Percentiles rank a stretch among this genome's conserved stretches.
These are phyloP conservation scores for Spea bombifrons DNA, from an alignment of 2,113 vertebrate species.

Conservation along the genomic window DNA sequence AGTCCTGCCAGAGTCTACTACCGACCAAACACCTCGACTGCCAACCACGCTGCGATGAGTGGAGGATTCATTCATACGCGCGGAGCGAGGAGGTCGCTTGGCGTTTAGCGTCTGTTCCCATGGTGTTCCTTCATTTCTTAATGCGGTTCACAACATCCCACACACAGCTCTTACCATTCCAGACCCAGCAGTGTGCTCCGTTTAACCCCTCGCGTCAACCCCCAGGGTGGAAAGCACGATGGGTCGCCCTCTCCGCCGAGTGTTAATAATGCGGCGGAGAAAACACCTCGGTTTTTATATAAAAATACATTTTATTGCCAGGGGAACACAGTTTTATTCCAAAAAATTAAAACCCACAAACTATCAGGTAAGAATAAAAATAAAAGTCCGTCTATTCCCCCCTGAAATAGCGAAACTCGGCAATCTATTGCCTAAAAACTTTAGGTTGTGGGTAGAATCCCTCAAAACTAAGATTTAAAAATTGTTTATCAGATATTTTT, in stretches of 20 bases:
- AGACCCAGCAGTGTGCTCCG: slow-evolving; percentile 3
- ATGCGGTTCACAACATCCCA: slow-evolving; percentile 16
- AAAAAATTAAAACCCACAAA: background rate
- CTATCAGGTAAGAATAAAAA: background rate
- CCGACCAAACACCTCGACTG: background rate
- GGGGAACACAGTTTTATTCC: background rate
- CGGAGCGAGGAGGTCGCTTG: background rate
- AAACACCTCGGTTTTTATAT: slow-evolving; percentile 6
- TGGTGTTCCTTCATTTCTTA: slow-evolving; percentile 14
- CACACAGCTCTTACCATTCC: slow-evolving; percentile 20
- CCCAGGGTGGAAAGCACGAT: background rate
- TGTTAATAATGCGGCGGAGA: background rate
- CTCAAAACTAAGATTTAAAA: too few relatives aligned
- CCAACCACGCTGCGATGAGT: background rate
- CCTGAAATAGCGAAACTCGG: background rate
- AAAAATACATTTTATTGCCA: slow-evolving; percentile 25
- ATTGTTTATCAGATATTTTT: too few relatives aligned
- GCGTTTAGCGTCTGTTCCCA: background rate
- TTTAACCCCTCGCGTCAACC: background rate
- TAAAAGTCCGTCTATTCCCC: background rate
- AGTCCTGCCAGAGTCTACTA: background rate
- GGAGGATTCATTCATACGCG: background rate
- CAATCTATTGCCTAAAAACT: background rate
- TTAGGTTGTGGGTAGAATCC: too few relatives aligned
- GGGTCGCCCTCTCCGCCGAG: background rate